Evolutionary conservation across 2,888 invertebrate genomes (phyloP).

Genomic region (Platycnemis pennipes): DNA sequence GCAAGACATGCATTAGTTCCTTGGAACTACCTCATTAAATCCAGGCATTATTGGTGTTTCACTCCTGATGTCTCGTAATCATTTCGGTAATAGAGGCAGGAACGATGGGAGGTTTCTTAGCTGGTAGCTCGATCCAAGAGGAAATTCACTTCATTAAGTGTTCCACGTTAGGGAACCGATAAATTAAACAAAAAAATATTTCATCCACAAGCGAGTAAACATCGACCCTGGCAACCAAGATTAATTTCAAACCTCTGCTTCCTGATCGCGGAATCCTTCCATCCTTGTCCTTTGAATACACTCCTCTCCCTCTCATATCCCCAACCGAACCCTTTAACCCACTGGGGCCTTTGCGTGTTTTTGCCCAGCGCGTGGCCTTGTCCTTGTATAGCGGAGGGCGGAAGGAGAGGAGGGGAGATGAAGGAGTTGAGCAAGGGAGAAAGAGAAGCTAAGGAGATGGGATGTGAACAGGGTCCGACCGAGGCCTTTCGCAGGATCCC

Average conservation of each 20-base stretch:
- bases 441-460: background rate
- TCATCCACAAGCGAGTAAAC: background rate
- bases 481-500: background rate
- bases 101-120: too few relatives aligned
- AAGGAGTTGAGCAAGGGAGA: background rate
- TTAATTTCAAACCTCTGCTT: background rate
- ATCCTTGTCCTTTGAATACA: background rate
- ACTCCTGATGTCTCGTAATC: too few relatives aligned
- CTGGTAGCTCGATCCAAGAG: background rate
- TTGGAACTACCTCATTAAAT: too few relatives aligned
- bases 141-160: too few relatives aligned
- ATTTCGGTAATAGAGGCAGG: background rate
- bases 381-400: conserved; percentile 10
- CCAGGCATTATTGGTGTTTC: too few relatives aligned
- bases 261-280: background rate
- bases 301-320: background rate
- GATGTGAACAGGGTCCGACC: background rate
- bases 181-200: background rate
- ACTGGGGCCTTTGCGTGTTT: conserved; percentile 35
- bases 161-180: background rate
- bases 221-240: background rate
- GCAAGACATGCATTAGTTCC: too few relatives aligned
- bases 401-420: background rate
- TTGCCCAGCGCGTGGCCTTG: conserved; percentile 16
- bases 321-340: background rate